phyloP scores from a whole-genome alignment of 2,888 invertebrate species.

The Ennomos quercinarius region DNA sequence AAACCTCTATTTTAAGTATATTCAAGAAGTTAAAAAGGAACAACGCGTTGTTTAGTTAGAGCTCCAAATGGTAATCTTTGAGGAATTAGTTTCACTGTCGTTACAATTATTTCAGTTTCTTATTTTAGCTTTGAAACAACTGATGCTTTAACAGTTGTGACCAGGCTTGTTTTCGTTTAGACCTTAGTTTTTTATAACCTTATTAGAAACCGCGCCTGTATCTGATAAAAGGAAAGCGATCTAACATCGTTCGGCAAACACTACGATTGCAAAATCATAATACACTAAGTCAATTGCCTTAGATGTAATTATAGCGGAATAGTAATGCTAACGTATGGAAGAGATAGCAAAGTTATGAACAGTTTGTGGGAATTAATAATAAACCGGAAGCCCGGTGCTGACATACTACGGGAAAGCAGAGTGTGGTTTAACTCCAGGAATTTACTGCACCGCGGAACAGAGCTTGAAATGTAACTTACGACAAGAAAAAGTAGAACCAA shows the following conservation, averaged over 20 bases:
- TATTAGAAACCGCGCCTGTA: too few species aligned
- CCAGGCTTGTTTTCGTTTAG: too few species aligned
- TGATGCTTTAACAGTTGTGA: background rate
- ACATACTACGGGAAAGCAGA: conserved; percentile 22
- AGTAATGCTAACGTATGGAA: conserved; percentile 45
- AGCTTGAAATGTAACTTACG: too few species aligned
- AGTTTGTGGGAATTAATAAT: conserved; percentile 47
- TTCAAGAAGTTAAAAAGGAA: conserved; percentile 39
- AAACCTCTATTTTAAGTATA: conserved; percentile 58
- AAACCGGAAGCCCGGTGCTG: conserved; percentile 47
- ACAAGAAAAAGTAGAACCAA: background rate
- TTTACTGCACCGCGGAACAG: background rate
- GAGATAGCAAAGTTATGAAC: conserved; percentile 40
- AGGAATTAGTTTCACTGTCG: conserved; percentile 63
- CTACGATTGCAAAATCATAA: background rate
- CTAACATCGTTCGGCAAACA: background rate
- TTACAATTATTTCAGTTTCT: conserved; percentile 46
- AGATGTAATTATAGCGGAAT: conserved; percentile 43
- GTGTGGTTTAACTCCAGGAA: background rate
- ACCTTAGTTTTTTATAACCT: too few species aligned
- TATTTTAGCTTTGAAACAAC: background rate
- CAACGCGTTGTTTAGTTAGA: conserved; percentile 45
- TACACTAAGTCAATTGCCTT: conserved; percentile 4
- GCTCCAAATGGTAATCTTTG: conserved; percentile 52
- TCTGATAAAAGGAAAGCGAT: background rate